phyloP scores from a whole-genome alignment of 2,797 vertebrate species.

The Halcyon leucocephala region DNA sequence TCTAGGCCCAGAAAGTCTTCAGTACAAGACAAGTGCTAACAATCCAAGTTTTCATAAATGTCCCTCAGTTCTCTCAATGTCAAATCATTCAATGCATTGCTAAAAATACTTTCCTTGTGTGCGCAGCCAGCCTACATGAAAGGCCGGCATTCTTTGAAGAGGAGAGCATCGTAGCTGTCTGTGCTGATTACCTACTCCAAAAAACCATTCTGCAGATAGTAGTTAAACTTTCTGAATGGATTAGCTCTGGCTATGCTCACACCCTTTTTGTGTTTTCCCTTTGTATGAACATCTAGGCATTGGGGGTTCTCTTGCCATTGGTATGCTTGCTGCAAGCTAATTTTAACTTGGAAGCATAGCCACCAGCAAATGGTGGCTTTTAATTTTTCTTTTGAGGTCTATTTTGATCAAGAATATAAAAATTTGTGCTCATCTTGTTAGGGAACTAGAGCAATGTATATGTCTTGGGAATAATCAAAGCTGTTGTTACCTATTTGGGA shows the following conservation, averaged over 20 bases:
- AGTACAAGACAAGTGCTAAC: not conserved
- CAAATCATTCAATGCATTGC: not conserved
- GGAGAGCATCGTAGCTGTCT: not conserved
- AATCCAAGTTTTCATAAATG: not conserved
- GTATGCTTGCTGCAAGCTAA: not conserved
- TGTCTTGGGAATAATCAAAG: not conserved
- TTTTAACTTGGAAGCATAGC: not conserved
- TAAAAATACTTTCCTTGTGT: slow-evolving; percentile 50
- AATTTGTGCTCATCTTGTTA: not conserved
- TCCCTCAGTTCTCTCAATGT: slow-evolving; percentile 54
- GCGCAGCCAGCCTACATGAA: slow-evolving; percentile 24
- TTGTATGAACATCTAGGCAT: not conserved
- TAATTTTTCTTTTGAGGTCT: not conserved
- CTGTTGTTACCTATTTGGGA: not conserved
- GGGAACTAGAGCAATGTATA: not conserved
- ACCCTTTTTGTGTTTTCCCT: not conserved
- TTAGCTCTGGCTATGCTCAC: not conserved
- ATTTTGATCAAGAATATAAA: not conserved
- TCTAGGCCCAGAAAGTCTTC: not conserved
- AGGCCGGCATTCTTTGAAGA: slow-evolving; percentile 27
- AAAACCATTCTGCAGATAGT: not conserved
- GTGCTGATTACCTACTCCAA: not conserved
- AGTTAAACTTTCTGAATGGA: not conserved
- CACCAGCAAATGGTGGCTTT: not conserved
- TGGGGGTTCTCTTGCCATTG: not conserved